Conservation (phyloP, 2,797 vertebrate species). For the Allobates femoralis region DNA sequence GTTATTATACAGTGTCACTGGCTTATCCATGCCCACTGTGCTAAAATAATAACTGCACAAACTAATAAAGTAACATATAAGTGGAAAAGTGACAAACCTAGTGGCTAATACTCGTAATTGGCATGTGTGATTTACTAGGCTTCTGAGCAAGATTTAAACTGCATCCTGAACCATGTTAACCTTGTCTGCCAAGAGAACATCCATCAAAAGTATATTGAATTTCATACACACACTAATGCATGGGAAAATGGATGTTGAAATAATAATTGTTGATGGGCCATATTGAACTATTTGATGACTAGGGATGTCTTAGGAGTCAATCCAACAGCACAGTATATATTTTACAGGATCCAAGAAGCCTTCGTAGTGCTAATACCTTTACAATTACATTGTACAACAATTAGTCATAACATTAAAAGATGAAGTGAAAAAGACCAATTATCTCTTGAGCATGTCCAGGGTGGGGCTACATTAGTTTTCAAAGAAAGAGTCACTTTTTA, state of each 20-base stretch:
- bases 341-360: slow-evolving; percentile 5
- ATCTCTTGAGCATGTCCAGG: background rate
- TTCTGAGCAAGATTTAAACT: slow-evolving; percentile 22
- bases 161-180: slow-evolving; percentile 52
- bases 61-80: slow-evolving; percentile 20
- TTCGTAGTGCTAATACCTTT: background rate
- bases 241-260: slow-evolving; percentile 48
- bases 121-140: slow-evolving; percentile 48
- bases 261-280: slow-evolving; percentile 48
- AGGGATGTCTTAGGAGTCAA: slow-evolving; percentile 7
- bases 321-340: slow-evolving; percentile 6
- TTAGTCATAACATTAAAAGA: background rate
- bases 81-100: slow-evolving; percentile 8
- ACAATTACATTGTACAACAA: background rate
- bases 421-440: no score
- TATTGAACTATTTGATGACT: slow-evolving; percentile 50
- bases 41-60: slow-evolving; percentile 13
- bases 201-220: slow-evolving; percentile 56
- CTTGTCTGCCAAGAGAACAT: slow-evolving; percentile 42
- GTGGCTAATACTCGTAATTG: slow-evolving; percentile 41
- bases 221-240: slow-evolving; percentile 32
- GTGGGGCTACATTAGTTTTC: background rate
- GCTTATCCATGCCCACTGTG: background rate
- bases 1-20: background rate
- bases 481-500: no score